These are phyloP conservation scores for Turritopsis dohrnii DNA, from an alignment of 30 jellyfish, hydroid and myxozoan species.

Conservation along the genomic window DNA sequence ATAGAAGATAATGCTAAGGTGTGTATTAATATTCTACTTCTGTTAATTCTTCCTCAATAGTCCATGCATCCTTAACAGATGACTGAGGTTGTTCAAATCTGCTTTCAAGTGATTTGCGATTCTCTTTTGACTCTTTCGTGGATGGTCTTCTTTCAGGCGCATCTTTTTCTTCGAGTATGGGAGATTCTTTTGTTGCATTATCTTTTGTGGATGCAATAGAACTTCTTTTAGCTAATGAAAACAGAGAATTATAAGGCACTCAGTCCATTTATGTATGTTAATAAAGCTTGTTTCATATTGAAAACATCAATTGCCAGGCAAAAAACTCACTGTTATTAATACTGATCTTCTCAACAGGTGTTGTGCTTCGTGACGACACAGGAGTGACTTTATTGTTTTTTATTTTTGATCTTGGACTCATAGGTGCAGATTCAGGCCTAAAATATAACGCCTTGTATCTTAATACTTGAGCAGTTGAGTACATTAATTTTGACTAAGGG, in stretches of 20 bases:
- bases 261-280: no score
- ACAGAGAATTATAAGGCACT: no score
- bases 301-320: no score
- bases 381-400: background rate
- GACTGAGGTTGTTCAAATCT: background rate
- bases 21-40: background rate
- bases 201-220: background rate
- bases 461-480: background rate
- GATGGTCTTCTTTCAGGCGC: background rate
- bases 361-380: conserved; percentile 11
- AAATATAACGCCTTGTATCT: background rate
- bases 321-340: background rate
- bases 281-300: no score
- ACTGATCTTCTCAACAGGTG: conserved; percentile 10
- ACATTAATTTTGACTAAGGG: no score
- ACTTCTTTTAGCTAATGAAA: background rate
- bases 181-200: background rate
- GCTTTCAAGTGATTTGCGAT: background rate
- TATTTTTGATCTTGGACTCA: background rate
- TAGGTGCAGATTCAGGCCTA: conserved; percentile 1
- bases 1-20: background rate
- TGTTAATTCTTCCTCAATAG: background rate
- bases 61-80: background rate
- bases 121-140: background rate
- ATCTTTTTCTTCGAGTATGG: background rate